These are phyloP conservation scores for Tamandua tetradactyla DNA, from an alignment of 2,797 vertebrate species.

Conservation along the genomic window DNA sequence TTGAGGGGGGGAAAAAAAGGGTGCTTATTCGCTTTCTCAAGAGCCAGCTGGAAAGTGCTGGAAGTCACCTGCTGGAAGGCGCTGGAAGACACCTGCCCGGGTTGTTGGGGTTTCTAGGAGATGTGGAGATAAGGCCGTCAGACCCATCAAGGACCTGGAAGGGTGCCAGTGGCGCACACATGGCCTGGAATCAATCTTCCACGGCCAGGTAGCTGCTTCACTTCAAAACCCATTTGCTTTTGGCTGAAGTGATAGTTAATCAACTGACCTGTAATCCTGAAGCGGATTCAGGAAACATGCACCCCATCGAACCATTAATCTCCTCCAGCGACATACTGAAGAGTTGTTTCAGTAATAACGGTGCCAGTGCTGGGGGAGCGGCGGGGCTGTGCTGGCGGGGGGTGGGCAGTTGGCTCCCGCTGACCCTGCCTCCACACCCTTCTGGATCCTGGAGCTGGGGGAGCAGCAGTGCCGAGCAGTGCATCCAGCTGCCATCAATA, in stretches of 20 bases:
- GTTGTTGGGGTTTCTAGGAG: neutral
- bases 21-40: neutral
- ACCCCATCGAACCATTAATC: too few species aligned
- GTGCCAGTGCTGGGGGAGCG: fast-evolving
- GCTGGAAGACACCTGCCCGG: fast-evolving
- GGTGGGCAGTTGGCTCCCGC: neutral
- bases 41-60: neutral
- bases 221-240: neutral
- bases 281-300: neutral
- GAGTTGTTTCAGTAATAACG: neutral
- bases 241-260: neutral
- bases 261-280: neutral
- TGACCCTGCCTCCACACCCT: fast-evolving
- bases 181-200: neutral
- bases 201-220: neutral
- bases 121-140: neutral
- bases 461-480: fast-evolving
- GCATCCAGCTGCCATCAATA: fast-evolving
- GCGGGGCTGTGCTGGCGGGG: neutral
- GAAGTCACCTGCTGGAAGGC: fast-evolving
- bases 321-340: fast-evolving
- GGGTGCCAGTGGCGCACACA: neutral
- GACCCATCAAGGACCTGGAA: neutral
- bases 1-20: fast-evolving
- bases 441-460: neutral